Percentiles rank a stretch among this genome's conserved stretches.
phyloP scores from a whole-genome alignment of 2,888 invertebrate genomes.

The Polymixis lichenea region DNA sequence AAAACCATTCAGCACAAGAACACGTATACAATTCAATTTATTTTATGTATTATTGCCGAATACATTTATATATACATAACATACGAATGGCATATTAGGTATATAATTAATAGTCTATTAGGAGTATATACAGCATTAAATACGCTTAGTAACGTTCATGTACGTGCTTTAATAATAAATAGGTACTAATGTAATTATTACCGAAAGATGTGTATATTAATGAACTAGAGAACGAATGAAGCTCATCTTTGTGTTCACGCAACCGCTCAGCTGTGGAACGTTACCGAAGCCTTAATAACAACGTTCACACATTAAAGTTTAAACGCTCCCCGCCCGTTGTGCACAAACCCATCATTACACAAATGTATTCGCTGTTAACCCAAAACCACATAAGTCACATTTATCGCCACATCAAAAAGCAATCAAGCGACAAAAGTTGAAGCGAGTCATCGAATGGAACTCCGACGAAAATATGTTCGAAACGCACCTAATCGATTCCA shows the following conservation, averaged over 20 bases:
- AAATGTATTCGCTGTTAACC: constrained; percentile 82
- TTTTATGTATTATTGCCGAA: constrained; percentile 26
- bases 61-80: neutral
- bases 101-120: constrained; percentile 30
- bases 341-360: constrained; percentile 86
- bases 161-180: constrained; percentile 9
- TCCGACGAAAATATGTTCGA: constrained; percentile 78
- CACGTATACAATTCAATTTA: constrained; percentile 16
- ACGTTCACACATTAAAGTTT: constrained; percentile 80
- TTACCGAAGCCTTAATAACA: constrained; percentile 79
- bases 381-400: constrained; percentile 89
- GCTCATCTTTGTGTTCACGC: constrained; percentile 42
- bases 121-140: constrained; percentile 14
- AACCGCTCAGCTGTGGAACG: constrained; percentile 33
- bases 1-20: constrained; percentile 12
- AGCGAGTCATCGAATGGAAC: constrained; percentile 82
- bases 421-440: constrained; percentile 88
- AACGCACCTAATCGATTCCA: constrained; percentile 85
- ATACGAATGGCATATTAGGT: constrained; percentile 10
- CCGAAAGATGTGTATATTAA: constrained; percentile 12
- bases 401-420: constrained; percentile 90
- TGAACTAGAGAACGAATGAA: constrained; percentile 40
- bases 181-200: constrained; percentile 31
- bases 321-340: constrained; percentile 83
- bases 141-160: constrained; percentile 1